Percentiles rank a stretch among this genome's conserved stretches.
phyloP scores from a whole-genome alignment of 2,797 vertebrate species.

The Notolabrus celidotus region DNA sequence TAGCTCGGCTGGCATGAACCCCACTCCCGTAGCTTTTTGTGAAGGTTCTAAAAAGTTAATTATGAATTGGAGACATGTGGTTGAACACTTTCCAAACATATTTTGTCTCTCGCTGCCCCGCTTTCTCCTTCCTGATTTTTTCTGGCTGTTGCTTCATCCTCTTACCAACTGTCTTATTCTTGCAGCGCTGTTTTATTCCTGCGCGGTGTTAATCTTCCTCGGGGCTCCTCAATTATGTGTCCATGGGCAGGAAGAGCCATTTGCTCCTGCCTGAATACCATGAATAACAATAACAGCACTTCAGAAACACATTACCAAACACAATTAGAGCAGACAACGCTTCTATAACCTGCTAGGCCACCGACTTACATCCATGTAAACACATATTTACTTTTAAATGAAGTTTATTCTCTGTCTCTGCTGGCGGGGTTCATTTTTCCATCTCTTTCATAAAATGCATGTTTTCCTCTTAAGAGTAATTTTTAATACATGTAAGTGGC shows the following conservation, averaged over 20 bases:
- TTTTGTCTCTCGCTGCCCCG: slow-evolving; percentile 51
- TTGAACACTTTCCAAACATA: slow-evolving; percentile 77
- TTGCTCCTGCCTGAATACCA: slow-evolving; percentile 81
- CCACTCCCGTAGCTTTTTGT: slow-evolving; percentile 73
- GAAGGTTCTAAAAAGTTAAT: slow-evolving; percentile 82
- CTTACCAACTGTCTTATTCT: slow-evolving; percentile 40
- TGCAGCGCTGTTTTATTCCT: slow-evolving; percentile 57
- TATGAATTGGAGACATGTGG: slow-evolving; percentile 81
- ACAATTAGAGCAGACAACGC: slow-evolving; percentile 79
- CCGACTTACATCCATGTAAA: slow-evolving; percentile 69
- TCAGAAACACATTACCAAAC: slow-evolving; percentile 83
- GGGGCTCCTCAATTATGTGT: slow-evolving; percentile 79
- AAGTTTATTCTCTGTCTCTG: slow-evolving; percentile 65
- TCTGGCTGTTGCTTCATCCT: slow-evolving; percentile 56
- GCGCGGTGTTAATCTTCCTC: slow-evolving; percentile 68
- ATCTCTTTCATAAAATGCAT: slow-evolving; percentile 62
- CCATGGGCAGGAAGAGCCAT: slow-evolving; percentile 75
- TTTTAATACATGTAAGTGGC: slow-evolving; percentile 74
- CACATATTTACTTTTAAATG: slow-evolving; percentile 79
- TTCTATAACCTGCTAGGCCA: slow-evolving; percentile 71
- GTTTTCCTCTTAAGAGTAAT: slow-evolving; percentile 55
- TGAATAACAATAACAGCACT: slow-evolving; percentile 82
- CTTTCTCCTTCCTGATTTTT: slow-evolving; percentile 37
- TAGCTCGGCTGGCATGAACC: slow-evolving; percentile 66
- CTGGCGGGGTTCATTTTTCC: slow-evolving; percentile 34